Conservation (phyloP, 2,888 invertebrate genomes). For the Megastigmus dorsalis region DNA sequence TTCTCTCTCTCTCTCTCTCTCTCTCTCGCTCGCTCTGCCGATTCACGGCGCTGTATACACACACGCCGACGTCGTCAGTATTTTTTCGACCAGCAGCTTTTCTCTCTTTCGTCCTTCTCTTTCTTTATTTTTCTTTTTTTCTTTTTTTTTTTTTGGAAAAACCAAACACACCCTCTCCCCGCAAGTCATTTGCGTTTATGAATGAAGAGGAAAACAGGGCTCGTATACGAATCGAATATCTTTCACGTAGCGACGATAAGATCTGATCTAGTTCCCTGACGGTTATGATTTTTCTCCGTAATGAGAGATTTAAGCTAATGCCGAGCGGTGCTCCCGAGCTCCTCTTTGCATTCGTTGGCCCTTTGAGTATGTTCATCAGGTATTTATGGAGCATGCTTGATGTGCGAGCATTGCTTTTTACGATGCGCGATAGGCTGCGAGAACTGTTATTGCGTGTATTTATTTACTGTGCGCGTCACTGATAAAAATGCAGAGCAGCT, state of each 20-base stretch:
- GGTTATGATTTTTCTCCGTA: slow-evolving; percentile 44
- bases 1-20: not conserved
- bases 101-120: too few relatives aligned
- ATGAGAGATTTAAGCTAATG: slow-evolving; percentile 49
- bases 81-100: slow-evolving; percentile 18
- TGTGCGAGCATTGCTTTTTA: slow-evolving; percentile 18
- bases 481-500: too few relatives aligned
- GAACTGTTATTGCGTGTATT: too few relatives aligned
- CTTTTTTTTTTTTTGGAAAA: slow-evolving; percentile 9
- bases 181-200: slow-evolving; percentile 39
- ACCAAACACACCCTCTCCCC: not conserved
- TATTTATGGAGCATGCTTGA: slow-evolving; percentile 20
- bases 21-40: too few relatives aligned
- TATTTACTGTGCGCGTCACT: too few relatives aligned
- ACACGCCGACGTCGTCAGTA: not conserved
- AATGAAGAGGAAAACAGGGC: slow-evolving; percentile 47
- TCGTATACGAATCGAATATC: slow-evolving; percentile 37
- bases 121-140: too few relatives aligned
- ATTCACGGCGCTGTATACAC: too few relatives aligned
- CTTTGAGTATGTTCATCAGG: not conserved
- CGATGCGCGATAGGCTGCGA: too few relatives aligned
- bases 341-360: slow-evolving; percentile 32
- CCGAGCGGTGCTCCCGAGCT: not conserved
- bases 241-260: slow-evolving; percentile 49
- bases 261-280: slow-evolving; percentile 46